Evolutionary conservation across 92 coral and sea anemone genomes (phyloP).

Genomic region (Umimayanthus kanabou): DNA sequence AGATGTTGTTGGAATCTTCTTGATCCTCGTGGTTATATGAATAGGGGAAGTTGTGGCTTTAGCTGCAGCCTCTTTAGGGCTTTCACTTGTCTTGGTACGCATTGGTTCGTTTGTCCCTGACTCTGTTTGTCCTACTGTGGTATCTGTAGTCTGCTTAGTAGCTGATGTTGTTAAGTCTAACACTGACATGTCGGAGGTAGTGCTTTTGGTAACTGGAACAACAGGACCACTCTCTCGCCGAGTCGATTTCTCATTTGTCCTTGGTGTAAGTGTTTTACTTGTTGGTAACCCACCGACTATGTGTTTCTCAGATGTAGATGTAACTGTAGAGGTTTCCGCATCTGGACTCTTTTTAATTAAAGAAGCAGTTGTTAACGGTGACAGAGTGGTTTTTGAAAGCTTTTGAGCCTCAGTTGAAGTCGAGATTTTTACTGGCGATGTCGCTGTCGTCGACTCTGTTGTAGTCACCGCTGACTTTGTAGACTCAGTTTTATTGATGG

Average conservation of each 20-base stretch:
- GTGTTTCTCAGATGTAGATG: neutral
- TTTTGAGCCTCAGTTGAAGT: neutral
- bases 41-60: neutral
- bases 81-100: neutral
- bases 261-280: neutral
- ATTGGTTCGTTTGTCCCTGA: neutral
- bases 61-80: neutral
- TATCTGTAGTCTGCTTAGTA: neutral
- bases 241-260: neutral
- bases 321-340: neutral
- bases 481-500: neutral
- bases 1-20: neutral
- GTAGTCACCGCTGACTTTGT: neutral
- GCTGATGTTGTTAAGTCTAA: neutral
- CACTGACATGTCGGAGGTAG: neutral
- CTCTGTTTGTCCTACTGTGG: neutral
- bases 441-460: neutral
- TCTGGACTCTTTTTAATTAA: neutral
- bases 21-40: neutral
- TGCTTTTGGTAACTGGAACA: neutral
- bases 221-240: neutral
- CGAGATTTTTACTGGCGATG: neutral
- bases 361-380: neutral
- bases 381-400: neutral
- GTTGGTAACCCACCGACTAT: neutral